Conservation (phyloP, 2,113 vertebrate genomes). For the Ramphastos sulfuratus region DNA sequence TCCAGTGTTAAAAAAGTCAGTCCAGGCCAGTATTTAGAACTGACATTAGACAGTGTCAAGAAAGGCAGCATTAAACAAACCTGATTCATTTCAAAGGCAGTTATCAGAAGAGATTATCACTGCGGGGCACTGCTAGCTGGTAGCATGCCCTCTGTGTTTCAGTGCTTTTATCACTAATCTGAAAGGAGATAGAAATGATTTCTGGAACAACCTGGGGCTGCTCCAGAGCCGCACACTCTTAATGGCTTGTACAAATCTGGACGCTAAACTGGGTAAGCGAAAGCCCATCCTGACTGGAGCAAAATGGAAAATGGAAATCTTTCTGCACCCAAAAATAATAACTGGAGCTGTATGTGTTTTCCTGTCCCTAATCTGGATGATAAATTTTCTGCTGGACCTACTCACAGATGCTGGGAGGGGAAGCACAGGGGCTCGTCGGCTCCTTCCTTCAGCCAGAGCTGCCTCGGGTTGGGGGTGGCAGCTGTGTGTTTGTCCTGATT, state of each 20-base stretch:
- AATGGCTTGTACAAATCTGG: background rate
- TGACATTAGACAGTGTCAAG: constrained; percentile 5
- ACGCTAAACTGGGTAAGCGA: background rate
- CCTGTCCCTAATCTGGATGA: background rate
- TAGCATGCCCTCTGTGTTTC: background rate
- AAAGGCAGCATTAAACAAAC: constrained; percentile 13
- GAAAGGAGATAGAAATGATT: constrained; percentile 10
- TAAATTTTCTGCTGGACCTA: background rate
- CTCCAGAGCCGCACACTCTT: background rate
- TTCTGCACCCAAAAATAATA: constrained; percentile 29
- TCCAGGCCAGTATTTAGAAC: constrained; percentile 41
- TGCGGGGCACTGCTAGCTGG: constrained; percentile 8
- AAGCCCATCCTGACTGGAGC: background rate
- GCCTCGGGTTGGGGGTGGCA: too few species aligned
- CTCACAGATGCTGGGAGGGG: background rate
- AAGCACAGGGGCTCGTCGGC: background rate
- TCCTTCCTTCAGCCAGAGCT: background rate
- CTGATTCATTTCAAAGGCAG: constrained; percentile 19
- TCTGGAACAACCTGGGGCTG: constrained; percentile 5
- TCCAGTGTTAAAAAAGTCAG: constrained; percentile 12
- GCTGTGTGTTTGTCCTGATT: background rate
- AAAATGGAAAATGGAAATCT: background rate
- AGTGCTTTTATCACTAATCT: constrained; percentile 6
- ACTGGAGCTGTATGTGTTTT: background rate
- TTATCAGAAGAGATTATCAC: constrained; percentile 36